A percentile compares a stretch with the other conserved stretches of the same genome.
Conservation (phyloP, 2,888 invertebrate species). For the Epistrophella euchroma region DNA sequence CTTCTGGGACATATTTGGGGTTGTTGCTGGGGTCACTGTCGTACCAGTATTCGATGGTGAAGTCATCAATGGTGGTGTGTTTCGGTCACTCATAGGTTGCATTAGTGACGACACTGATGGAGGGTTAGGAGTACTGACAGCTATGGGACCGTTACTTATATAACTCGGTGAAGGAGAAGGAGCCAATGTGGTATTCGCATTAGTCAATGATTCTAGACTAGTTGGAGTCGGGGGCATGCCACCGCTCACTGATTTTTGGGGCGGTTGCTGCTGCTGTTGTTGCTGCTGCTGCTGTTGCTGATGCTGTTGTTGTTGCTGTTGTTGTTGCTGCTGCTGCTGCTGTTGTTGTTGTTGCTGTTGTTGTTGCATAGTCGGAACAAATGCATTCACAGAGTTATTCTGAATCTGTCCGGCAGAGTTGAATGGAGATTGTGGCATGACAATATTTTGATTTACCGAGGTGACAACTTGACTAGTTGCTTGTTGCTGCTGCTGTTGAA, state of each 20-base stretch:
- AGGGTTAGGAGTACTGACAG: constrained; percentile 85
- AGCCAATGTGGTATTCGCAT: constrained; percentile 82
- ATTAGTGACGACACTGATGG: constrained; percentile 86
- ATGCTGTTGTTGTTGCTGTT: constrained; percentile 79
- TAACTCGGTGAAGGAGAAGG: constrained; percentile 84
- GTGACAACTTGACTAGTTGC: constrained; percentile 77
- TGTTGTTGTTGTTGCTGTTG: constrained; percentile 78
- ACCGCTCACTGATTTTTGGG: constrained; percentile 81
- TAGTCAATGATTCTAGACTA: constrained; percentile 83
- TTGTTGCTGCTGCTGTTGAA: constrained; percentile 78
- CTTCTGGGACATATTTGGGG: constrained; percentile 79
- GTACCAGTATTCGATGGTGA: constrained; percentile 80
- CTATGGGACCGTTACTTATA: constrained; percentile 84
- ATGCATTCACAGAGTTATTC: constrained; percentile 77
- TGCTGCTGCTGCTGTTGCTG: constrained; percentile 77
- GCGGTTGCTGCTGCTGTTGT: constrained; percentile 78
- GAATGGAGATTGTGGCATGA: constrained; percentile 81
- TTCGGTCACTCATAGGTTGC: constrained; percentile 86
- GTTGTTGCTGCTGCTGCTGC: constrained; percentile 74
- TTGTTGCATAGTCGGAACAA: constrained; percentile 78
- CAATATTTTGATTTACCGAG: constrained; percentile 77
- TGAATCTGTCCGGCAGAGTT: constrained; percentile 78
- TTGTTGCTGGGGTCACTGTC: constrained; percentile 79
- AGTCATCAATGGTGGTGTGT: constrained; percentile 84
- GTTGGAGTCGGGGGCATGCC: constrained; percentile 85